Evolutionary conservation across 1,140 invertebrate genomes (phyloP).

Genomic region (Forficula auricularia): DNA sequence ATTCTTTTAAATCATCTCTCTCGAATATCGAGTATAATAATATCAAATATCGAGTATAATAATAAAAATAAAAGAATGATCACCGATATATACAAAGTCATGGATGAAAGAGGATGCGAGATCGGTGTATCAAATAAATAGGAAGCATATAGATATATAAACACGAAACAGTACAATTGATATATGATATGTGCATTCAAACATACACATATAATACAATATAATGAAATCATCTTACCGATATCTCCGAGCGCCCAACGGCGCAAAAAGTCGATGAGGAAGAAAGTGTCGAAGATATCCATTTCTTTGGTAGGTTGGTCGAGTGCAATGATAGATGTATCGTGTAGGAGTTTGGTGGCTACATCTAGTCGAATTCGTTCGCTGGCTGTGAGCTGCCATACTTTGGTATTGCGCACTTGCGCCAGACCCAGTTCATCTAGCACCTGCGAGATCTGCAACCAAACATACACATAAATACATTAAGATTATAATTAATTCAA

Average conservation of each 20-base stretch:
- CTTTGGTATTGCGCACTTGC: conserved; percentile 60
- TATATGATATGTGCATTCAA: too few species aligned
- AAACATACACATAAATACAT: conserved; percentile 16
- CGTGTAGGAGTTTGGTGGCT: conserved; percentile 68
- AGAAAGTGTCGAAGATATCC: conserved; percentile 93
- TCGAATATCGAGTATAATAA: too few species aligned
- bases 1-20: too few species aligned
- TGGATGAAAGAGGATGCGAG: too few species aligned
- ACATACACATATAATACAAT: too few species aligned
- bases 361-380: conserved; percentile 70
- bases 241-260: conserved; percentile 53
- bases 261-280: conserved; percentile 79
- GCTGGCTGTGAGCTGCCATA: conserved; percentile 62
- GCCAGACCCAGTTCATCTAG: conserved; percentile 80
- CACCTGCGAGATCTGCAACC: conserved; percentile 52
- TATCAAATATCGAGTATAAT: too few species aligned
- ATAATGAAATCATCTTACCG: too few species aligned
- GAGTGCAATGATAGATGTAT: conserved; percentile 64
- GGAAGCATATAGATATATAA: too few species aligned
- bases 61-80: too few species aligned
- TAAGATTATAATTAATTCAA: not conserved
- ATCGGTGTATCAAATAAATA: too few species aligned
- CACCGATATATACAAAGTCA: too few species aligned
- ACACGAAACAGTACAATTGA: too few species aligned
- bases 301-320: conserved; percentile 82